These are phyloP conservation scores for Macrobrachium nipponense DNA, from an alignment of 1,140 invertebrate genomes.

Conservation along the genomic window DNA sequence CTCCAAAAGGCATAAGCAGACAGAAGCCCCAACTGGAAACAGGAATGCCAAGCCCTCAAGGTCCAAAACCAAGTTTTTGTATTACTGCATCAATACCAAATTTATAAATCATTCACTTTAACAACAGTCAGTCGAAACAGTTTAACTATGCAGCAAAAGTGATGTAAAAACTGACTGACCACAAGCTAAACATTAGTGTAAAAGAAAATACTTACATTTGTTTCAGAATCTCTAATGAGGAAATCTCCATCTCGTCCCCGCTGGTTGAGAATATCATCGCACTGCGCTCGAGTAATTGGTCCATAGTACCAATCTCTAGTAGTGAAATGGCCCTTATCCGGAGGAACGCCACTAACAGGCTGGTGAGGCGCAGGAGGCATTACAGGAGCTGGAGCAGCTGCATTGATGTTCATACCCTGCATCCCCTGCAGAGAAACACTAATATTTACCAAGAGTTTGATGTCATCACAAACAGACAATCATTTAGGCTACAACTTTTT, in stretches of 20 bases:
- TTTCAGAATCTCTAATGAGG: constrained; percentile 97
- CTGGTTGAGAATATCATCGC: constrained; percentile 93
- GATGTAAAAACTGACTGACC: neutral
- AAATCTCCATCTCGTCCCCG: constrained; percentile 97
- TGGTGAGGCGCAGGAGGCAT: constrained; percentile 18
- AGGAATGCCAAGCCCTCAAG: no score
- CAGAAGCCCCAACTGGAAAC: no score
- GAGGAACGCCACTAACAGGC: constrained; percentile 13
- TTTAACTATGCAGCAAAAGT: no score
- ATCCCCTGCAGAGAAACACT: constrained; percentile 22
- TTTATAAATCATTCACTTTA: no score
- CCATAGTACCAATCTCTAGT: constrained; percentile 98
- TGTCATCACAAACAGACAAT: no score
- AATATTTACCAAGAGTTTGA: neutral
- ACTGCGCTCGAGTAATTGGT: constrained; percentile 91
- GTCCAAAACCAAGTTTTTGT: no score
- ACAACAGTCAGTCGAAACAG: no score
- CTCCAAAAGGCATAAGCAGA: no score
- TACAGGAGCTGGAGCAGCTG: constrained; percentile 30
- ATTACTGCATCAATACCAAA: no score
- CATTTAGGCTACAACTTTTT: neutral
- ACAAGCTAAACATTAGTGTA: neutral
- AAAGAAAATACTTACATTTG: constrained; percentile 84
- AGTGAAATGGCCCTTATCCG: constrained; percentile 47
- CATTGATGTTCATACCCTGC: constrained; percentile 47